Base-by-base conservation (phyloP, 2,888 invertebrate genomes). In the Orchesellides sinensis region DNA sequence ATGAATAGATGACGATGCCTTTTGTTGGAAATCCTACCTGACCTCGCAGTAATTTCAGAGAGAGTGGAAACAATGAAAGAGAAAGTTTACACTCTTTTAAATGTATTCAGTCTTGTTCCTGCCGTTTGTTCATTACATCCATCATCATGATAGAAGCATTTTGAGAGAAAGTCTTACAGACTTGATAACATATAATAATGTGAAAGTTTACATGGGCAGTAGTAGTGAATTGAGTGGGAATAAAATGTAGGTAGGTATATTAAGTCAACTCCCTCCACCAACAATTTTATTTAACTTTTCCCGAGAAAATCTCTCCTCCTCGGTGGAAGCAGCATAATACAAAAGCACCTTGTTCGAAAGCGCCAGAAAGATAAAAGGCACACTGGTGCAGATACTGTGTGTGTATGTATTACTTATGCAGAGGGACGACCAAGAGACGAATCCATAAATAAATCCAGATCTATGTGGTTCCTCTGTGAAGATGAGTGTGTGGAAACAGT, bases 401-500 rank as follows among this genome's bases (percentile, higher is more conserved):
- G n/a, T n/a, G n/a, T n/a, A n/a, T n/a, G n/a, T n/a, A n/a, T n/a
- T n/a, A n/a, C n/a, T n/a, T n/a, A n/a, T n/a, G n/a, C n/a, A n/a
- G n/a, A n/a, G n/a, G n/a, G 40, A 40, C 14, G 40, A 40, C 40
- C n/a, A 2, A 14, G 40, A 12, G 21, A 40, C 4, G 61, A 29
- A 47, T 47, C 49, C 40, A 66, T 66, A 66, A 66, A 65, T 65
- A 65, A 65, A 66, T 66, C 25, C 29, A 47, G 66, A 47, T 63
- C 8, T 35, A 21, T 35, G 19, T 32, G 45, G 8, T 66, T 10
- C 47, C n/a, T 45, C 2, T 45, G 40, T 66, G 47, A 40, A 63
- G 40, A 27, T 47, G 5, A 66, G 66, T 45, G 10, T 5, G 10
- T 4, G 23, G 40, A 63, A 35, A 61, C 23, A 2, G 12, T 56